Evolutionary conservation across 2,888 invertebrate species (phyloP).

Genomic region (Drosophila ezoana): DNA sequence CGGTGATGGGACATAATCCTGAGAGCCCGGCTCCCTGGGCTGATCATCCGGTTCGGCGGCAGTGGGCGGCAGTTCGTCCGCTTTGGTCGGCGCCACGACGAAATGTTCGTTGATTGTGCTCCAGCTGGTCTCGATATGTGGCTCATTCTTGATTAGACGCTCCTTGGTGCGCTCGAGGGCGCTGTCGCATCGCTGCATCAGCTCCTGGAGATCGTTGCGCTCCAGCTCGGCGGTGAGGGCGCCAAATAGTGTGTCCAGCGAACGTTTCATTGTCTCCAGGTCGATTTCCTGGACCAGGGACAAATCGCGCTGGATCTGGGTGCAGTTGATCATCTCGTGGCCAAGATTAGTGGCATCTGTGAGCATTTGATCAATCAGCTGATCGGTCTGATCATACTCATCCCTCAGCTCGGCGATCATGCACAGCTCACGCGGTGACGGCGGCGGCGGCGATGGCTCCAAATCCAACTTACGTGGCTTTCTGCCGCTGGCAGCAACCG

Average conservation of each 20-base stretch:
- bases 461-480: constrained; percentile 30
- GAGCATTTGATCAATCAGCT: constrained; percentile 44
- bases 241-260: constrained; percentile 29
- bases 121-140: not conserved
- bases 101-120: not conserved
- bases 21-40: not conserved
- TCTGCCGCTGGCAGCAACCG: not conserved
- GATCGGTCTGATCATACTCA: constrained; percentile 38
- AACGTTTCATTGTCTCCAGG: constrained; percentile 34
- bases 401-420: constrained; percentile 32
- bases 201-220: constrained; percentile 16
- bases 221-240: constrained; percentile 39
- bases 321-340: constrained; percentile 34
- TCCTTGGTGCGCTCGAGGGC: constrained; percentile 29
- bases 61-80: not conserved
- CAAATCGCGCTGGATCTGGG: constrained; percentile 45
- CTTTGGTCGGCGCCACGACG: not conserved
- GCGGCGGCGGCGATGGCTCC: constrained; percentile 58
- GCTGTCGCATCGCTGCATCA: constrained; percentile 23
- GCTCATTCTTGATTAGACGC: not conserved
- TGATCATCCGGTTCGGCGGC: not conserved
- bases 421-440: constrained; percentile 53
- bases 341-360: constrained; percentile 41
- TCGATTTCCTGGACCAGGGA: constrained; percentile 54
- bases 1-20: not conserved